A percentile compares a stretch with the other conserved stretches of the same genome.
These are phyloP conservation scores for Phasianus colchicus DNA, from an alignment of 2,113 vertebrate genomes.

Conservation along the genomic window DNA sequence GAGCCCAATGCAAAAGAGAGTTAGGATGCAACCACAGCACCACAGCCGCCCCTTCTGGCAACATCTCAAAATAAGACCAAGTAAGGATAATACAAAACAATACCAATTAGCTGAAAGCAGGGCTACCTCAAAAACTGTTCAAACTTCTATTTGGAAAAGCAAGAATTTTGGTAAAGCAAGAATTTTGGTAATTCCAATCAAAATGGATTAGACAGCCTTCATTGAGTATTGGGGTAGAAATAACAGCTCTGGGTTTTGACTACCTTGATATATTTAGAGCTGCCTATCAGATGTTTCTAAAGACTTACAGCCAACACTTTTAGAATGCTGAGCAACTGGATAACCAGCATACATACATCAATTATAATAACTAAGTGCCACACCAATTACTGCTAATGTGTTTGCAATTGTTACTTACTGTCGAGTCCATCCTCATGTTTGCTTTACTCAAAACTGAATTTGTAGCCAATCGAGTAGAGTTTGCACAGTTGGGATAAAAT, in stretches of 20 bases:
- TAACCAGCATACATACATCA: background rate
- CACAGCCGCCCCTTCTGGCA: background rate
- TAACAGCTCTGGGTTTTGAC: background rate
- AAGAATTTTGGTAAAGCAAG: background rate
- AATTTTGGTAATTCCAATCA: background rate
- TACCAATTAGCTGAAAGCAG: background rate
- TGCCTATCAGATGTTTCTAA: background rate
- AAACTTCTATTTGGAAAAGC: background rate
- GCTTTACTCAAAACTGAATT: background rate
- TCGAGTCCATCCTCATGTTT: background rate
- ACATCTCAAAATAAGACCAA: background rate
- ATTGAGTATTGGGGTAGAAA: background rate
- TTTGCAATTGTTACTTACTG: background rate
- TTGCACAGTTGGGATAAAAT: background rate
- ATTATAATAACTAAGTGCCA: background rate
- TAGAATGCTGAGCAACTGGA: background rate
- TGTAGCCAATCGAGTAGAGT: background rate
- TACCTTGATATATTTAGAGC: background rate
- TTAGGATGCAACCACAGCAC: background rate
- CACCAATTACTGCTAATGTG: background rate
- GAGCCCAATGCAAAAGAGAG: background rate
- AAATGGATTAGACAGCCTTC: background rate
- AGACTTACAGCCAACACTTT: background rate
- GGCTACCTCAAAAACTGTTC: background rate
- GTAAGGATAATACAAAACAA: accelerated